These are phyloP conservation scores for Therioaphis trifolii DNA, from an alignment of 2,888 invertebrate species.

Conservation along the genomic window DNA sequence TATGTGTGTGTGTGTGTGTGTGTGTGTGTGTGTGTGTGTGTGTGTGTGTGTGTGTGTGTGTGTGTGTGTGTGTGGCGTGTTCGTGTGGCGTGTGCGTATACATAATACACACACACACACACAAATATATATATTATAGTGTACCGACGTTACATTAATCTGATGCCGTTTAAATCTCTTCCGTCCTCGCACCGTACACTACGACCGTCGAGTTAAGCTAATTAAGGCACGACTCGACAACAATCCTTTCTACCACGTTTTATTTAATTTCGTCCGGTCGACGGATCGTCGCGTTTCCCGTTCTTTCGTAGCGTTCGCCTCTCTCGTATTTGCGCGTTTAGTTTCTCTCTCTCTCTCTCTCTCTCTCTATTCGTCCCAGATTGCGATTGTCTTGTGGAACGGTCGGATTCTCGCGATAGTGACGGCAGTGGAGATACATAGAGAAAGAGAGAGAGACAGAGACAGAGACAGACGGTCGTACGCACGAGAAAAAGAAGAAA, in stretches of 20 bases:
- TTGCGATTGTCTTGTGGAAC: no score
- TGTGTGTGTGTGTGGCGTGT: no score
- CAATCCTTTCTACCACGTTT: conserved; percentile 36
- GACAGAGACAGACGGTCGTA: neutral
- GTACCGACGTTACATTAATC: conserved; percentile 37
- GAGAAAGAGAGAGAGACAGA: no score
- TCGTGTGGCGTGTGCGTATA: no score
- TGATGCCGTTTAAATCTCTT: conserved; percentile 16
- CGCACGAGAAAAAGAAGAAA: neutral
- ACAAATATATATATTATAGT: neutral
- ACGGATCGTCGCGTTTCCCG: neutral
- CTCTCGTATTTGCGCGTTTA: no score
- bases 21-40: no score
- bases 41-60: no score
- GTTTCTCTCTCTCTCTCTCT: neutral
- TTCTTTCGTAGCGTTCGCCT: neutral
- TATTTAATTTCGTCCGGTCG: conserved; percentile 36
- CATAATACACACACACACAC: no score
- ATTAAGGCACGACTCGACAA: conserved; percentile 37
- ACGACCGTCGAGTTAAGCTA: conserved; percentile 9
- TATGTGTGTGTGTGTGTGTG: no score
- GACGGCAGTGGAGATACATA: no score
- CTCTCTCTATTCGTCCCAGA: neutral
- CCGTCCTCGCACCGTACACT: neutral
- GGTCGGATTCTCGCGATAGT: no score